phyloP scores from a whole-genome alignment of 2,797 vertebrate species.

The Erpetoichthys calabaricus region DNA sequence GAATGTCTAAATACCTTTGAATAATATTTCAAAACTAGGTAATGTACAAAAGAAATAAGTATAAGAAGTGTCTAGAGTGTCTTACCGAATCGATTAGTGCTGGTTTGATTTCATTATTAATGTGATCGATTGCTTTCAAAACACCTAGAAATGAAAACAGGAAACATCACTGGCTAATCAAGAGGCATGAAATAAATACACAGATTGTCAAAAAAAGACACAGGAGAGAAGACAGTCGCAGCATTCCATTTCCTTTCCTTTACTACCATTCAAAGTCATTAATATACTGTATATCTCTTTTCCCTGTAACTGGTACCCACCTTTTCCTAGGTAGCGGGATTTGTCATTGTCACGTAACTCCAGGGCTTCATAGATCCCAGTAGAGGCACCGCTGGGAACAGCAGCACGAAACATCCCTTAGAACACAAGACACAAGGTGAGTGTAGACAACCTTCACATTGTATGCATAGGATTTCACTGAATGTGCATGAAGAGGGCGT shows the following conservation, averaged over 20 bases:
- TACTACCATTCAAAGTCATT: no score
- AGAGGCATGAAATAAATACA: no score
- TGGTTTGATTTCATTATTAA: conserved; percentile 74
- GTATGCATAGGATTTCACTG: no score
- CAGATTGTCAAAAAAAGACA: background rate
- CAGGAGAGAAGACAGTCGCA: background rate
- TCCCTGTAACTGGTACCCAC: conserved; percentile 18
- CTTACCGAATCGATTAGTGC: conserved; percentile 75
- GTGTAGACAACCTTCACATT: no score
- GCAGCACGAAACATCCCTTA: conserved; percentile 55
- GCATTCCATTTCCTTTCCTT: no score
- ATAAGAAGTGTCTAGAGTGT: background rate
- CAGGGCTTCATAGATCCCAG: conserved; percentile 55
- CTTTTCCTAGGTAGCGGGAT: conserved; percentile 54
- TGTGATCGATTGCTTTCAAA: conserved; percentile 77
- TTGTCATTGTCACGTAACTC: conserved; percentile 53
- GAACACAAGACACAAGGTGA: background rate
- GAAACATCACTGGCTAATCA: no score
- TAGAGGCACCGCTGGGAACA: conserved; percentile 50
- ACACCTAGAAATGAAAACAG: conserved; percentile 45
- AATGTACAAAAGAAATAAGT: no score
- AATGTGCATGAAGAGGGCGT: no score
- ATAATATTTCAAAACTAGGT: no score
- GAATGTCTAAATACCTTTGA: no score
- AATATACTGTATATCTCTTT: background rate